A percentile compares a stretch with the other conserved stretches of the same genome.
Evolutionary conservation across 2,797 vertebrate species (phyloP).

Genomic region (Graptemys geographica): DNA sequence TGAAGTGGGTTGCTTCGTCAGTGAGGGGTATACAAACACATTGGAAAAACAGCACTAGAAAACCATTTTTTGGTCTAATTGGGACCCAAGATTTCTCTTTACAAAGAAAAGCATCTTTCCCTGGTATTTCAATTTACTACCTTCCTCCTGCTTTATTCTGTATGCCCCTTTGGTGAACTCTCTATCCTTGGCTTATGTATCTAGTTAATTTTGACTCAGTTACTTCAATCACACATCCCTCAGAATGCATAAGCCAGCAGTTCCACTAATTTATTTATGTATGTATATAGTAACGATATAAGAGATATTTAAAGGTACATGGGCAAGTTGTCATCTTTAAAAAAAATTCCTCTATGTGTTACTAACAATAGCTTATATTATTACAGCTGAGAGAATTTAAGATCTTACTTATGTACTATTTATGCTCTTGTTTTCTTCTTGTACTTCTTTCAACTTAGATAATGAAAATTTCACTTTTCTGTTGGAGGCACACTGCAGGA

Average conservation of each 20-base stretch:
- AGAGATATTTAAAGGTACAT: not conserved
- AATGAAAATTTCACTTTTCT: slow-evolving; percentile 7
- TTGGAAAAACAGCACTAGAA: not conserved
- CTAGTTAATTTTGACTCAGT: not conserved
- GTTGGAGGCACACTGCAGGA: not conserved
- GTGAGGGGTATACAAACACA: not conserved
- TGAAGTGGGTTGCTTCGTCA: not conserved
- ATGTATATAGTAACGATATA: not conserved
- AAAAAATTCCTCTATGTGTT: not conserved
- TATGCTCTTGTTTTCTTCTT: slow-evolving; percentile 41
- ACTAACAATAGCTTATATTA: not conserved
- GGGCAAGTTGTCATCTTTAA: not conserved
- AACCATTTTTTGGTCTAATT: not conserved
- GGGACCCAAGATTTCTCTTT: not conserved
- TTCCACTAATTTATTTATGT: not conserved
- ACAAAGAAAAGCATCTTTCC: not conserved
- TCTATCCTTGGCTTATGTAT: not conserved
- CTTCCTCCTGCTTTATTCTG: not conserved
- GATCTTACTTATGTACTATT: not conserved
- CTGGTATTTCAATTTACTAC: not conserved
- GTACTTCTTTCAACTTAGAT: slow-evolving; percentile 4
- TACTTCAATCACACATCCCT: not conserved
- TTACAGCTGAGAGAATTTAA: not conserved
- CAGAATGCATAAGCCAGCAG: not conserved
- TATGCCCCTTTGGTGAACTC: not conserved